A percentile compares a stretch with the other conserved stretches of the same genome.
These are phyloP conservation scores for Pseudomugil gertrudae DNA, from an alignment of 2,797 vertebrate genomes.

Conservation along the genomic window DNA sequence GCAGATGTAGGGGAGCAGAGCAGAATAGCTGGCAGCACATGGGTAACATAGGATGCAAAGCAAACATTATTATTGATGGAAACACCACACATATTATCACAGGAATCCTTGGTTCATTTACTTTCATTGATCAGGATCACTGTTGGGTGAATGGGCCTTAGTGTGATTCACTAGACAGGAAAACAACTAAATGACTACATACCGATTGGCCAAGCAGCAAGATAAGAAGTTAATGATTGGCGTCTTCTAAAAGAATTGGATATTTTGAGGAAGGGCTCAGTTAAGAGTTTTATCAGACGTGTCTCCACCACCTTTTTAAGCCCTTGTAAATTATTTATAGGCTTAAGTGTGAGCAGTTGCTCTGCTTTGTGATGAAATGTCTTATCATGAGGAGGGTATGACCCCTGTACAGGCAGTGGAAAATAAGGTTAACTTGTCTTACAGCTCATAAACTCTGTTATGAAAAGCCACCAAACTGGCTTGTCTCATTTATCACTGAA, in stretches of 20 bases:
- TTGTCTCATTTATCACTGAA: conserved; percentile 35
- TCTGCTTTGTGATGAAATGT: conserved; percentile 55
- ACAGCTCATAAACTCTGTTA: conserved; percentile 48
- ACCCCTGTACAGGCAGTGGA: conserved; percentile 34
- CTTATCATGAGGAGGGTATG: conserved; percentile 52
- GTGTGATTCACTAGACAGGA: conserved; percentile 64
- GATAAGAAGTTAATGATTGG: conserved; percentile 80
- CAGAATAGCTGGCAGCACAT: conserved; percentile 15
- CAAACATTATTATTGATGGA: conserved; percentile 66
- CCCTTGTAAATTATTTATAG: conserved; percentile 69
- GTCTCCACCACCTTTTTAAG: conserved; percentile 41
- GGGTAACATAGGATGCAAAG: conserved; percentile 31
- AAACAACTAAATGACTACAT: conserved; percentile 52
- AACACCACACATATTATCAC: conserved; percentile 63
- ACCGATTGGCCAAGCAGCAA: conserved; percentile 54
- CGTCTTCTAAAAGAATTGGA: conserved; percentile 53
- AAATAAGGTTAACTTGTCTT: conserved; percentile 60
- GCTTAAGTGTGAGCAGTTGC: conserved; percentile 46
- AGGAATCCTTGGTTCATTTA: conserved; percentile 65
- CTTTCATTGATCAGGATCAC: conserved; percentile 60
- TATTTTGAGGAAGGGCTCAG: conserved; percentile 50
- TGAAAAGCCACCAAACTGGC: conserved; percentile 30
- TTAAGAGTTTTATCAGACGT: conserved; percentile 48
- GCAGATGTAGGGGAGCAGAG: conserved; percentile 18
- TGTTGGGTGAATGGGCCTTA: conserved; percentile 65